Percentiles rank a stretch among this genome's conserved stretches.
Evolutionary conservation across 2,888 invertebrate species (phyloP).

Genomic region (Pyrrhia umbra): DNA sequence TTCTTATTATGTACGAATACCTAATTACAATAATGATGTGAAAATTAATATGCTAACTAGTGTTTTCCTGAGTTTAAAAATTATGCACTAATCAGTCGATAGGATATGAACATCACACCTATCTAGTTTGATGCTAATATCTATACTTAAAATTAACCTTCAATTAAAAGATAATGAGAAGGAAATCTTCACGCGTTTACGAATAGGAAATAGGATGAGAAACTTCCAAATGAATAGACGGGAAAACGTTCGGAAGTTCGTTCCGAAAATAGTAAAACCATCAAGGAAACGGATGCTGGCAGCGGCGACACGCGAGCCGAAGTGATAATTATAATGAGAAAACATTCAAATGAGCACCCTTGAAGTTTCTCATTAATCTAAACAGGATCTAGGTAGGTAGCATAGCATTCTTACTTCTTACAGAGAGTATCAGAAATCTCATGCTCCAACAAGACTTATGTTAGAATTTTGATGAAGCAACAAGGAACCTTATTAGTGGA

Average conservation of each 20-base stretch:
- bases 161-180: slow-evolving; percentile 50
- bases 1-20: too few species aligned
- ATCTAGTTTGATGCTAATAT: slow-evolving; percentile 2
- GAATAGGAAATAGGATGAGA: slow-evolving; percentile 48
- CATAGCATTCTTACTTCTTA: neutral
- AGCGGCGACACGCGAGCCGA: slow-evolving; percentile 43
- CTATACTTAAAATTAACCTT: slow-evolving; percentile 31
- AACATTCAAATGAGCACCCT: slow-evolving; percentile 34
- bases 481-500: neutral
- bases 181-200: slow-evolving; percentile 41
- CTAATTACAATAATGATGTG: neutral
- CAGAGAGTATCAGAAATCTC: neutral
- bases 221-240: slow-evolving; percentile 44
- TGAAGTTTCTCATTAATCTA: slow-evolving; percentile 20
- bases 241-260: slow-evolving; percentile 38
- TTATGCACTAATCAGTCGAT: neutral
- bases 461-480: neutral
- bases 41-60: neutral
- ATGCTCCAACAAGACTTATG: neutral
- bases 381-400: slow-evolving; percentile 4
- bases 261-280: slow-evolving; percentile 47
- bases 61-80: neutral
- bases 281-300: slow-evolving; percentile 42
- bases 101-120: slow-evolving; percentile 12
- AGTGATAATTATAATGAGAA: slow-evolving; percentile 34